Evolutionary conservation across 37 sponge, comb jelly and placozoan species (phyloP), one percentile per base, ranked within the genome.

Genomic region (Geodia barretti): DNA sequence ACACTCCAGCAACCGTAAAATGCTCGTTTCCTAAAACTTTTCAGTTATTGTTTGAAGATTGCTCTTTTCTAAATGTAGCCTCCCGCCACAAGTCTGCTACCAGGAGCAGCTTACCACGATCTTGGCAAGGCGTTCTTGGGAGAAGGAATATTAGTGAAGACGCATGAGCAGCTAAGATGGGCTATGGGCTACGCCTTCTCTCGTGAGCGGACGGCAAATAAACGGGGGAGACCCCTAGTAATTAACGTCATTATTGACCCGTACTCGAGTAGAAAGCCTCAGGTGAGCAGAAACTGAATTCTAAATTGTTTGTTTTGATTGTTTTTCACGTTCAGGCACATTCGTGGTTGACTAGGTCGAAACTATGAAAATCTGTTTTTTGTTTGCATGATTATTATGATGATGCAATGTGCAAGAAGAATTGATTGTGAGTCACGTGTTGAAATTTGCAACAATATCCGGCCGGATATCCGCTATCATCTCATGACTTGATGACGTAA

Each of bases 281-380:
- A 96, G 82, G 96, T 93, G 64, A 59, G 72, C 1, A 3, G 33
- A 60, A 35, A 20, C 26, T 75, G 4, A 61, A 3, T 60, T 76
- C 29, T 35, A 29, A 60, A 1, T 40, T 68, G 23, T 14, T 68
- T 79, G 19, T 34, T 71, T 1, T 60, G 41, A 1, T 41, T 24
- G 43, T 30, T 47, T 5, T 36, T 28, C 36, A 69, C 25, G 1
- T 83, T 25, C 54, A 92, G 93, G 93, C 88, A 80, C 70, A 73
- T 62, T 78, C 84, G 0, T 92, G 93, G 93, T 82, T 92, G 17
- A 92, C 93, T 84, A 92, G 68, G 70, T 88, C 93, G 26, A 92
- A 88, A 70, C 86, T 92, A 21, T 92, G 63, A 86, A 21, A 73
- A 4, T 26, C 4, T 39, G 69, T 29, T 37, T 14, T 65, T 17